phyloP scores from a whole-genome alignment of 2,888 invertebrate genomes.

The Branchellion lobata region DNA sequence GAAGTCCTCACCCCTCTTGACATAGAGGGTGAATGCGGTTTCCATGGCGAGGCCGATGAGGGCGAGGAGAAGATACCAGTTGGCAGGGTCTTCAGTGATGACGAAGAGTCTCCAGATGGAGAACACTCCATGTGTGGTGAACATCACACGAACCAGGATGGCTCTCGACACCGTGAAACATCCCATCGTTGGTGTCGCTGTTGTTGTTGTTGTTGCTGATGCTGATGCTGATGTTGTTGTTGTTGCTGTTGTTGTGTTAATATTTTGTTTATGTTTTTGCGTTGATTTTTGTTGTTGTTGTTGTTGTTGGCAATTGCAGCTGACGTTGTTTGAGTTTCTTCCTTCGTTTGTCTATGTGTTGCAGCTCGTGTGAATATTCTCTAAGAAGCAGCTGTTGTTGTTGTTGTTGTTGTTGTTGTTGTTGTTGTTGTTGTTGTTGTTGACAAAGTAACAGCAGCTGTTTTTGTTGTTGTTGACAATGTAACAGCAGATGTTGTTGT shows the following conservation, averaged over 20 bases:
- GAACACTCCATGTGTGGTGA: conserved; percentile 77
- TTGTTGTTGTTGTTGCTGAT: conserved; percentile 10
- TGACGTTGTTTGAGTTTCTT: too few species aligned
- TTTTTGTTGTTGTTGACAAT: too few species aligned
- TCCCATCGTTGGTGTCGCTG: conserved; percentile 54
- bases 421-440: not conserved
- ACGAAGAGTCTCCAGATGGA: conserved; percentile 87
- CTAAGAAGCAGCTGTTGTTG: too few species aligned
- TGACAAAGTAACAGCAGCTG: too few species aligned
- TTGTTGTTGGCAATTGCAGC: not conserved
- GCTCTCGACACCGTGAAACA: conserved; percentile 57
- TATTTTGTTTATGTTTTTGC: not conserved
- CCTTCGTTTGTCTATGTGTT: too few species aligned
- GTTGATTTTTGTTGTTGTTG: not conserved
- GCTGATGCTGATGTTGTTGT: not conserved
- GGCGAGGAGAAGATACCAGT: conserved; percentile 85
- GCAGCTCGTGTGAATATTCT: too few species aligned
- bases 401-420: not conserved
- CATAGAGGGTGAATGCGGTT: conserved; percentile 83
- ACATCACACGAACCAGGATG: conserved; percentile 58
- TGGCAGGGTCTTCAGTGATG: conserved; percentile 70
- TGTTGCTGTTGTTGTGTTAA: not conserved
- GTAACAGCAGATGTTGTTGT: too few species aligned
- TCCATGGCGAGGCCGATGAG: conserved; percentile 80
- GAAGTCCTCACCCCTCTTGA: conserved; percentile 90